These are phyloP conservation scores for Protobothrops flavoviridis DNA, from an alignment of 2,113 vertebrate species.

Conservation along the genomic window DNA sequence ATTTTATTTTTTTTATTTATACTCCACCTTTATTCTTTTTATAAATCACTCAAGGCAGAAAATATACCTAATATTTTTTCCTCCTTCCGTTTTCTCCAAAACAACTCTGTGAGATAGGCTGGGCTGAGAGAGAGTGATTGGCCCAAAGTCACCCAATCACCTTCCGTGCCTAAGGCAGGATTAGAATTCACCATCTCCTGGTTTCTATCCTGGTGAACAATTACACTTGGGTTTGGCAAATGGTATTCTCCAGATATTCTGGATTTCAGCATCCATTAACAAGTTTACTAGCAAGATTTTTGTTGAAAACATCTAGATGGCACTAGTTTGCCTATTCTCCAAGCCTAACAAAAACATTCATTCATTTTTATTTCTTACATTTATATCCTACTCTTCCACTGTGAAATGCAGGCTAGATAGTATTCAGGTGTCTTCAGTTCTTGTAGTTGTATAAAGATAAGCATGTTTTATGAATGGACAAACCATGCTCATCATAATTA, in stretches of 20 bases:
- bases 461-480: neutral
- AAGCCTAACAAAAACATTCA: neutral
- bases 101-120: neutral
- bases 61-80: neutral
- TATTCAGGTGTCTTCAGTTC: neutral
- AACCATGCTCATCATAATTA: neutral
- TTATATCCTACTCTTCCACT: neutral
- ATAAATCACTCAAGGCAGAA: neutral
- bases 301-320: neutral
- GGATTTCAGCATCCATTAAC: neutral
- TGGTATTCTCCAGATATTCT: neutral
- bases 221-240: neutral
- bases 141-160: neutral
- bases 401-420: neutral
- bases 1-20: neutral
- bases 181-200: neutral
- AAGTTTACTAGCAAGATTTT: neutral
- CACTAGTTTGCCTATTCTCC: neutral
- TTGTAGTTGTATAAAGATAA: neutral
- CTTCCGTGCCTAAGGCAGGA: neutral
- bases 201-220: neutral
- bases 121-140: neutral
- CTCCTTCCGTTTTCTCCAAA: neutral
- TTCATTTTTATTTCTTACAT: neutral
- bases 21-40: neutral